A percentile compares a stretch with the other conserved stretches of the same genome.
These are phyloP conservation scores for Phalera bucephala DNA, from an alignment of 2,888 invertebrate genomes.

Conservation along the genomic window DNA sequence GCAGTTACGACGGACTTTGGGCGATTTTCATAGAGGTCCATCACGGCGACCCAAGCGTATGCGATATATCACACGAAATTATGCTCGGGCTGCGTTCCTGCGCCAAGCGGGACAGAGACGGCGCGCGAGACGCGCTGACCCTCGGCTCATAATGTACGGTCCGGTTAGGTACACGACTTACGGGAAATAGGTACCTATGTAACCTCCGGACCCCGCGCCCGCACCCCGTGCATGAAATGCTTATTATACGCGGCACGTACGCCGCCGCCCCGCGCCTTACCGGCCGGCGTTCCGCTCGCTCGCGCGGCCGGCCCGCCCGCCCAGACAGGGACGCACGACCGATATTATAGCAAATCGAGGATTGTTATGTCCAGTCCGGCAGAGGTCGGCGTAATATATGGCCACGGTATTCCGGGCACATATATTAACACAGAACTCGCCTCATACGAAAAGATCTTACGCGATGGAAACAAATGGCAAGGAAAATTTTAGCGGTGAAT, in stretches of 20 bases:
- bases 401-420: slow-evolving; percentile 83
- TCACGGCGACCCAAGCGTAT: slow-evolving; percentile 63
- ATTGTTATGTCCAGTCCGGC: slow-evolving; percentile 84
- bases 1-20: slow-evolving; percentile 43
- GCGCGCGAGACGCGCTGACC: slow-evolving; percentile 75
- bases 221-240: slow-evolving; percentile 84
- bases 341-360: slow-evolving; percentile 84
- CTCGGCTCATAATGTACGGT: slow-evolving; percentile 83
- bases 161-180: slow-evolving; percentile 83
- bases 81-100: slow-evolving; percentile 65
- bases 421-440: slow-evolving; percentile 83
- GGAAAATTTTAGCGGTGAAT: slow-evolving; percentile 79
- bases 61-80: slow-evolving; percentile 80
- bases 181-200: slow-evolving; percentile 79
- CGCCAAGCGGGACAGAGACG: slow-evolving; percentile 73
- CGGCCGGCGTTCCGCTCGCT: slow-evolving; percentile 58
- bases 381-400: slow-evolving; percentile 83
- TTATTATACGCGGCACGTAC: slow-evolving; percentile 84
- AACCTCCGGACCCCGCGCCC: slow-evolving; percentile 70
- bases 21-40: slow-evolving; percentile 71
- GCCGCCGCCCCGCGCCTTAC: slow-evolving; percentile 67
- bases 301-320: slow-evolving; percentile 48
- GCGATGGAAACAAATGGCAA: slow-evolving; percentile 82
- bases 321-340: slow-evolving; percentile 72
- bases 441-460: slow-evolving; percentile 82